Base-by-base conservation (phyloP, 2,888 invertebrate genomes). In the Cancer borealis region DNA sequence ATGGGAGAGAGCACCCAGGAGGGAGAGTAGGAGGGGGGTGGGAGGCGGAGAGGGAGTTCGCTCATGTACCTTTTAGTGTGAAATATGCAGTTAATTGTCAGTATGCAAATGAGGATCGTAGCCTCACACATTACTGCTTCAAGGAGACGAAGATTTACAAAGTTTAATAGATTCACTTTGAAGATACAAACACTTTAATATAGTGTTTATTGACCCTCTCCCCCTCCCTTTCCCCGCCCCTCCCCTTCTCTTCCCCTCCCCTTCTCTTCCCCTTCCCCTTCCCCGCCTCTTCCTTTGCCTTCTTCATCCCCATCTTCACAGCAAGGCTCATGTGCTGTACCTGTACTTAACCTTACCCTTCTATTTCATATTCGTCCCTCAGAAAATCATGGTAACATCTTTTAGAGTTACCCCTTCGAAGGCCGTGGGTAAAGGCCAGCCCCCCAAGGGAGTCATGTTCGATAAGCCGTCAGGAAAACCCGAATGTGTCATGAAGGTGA, bases 1-100 rank as follows among this genome's bases (percentile, higher is more conserved):
- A 10, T 21, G 66, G n/a, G 45, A 39, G 91, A 91, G 30, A 26
- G 14, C 10, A 4, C 0, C 10, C n/a, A 10, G 91, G 54, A 60
- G 12, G 90, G 8, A 8, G 49, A 26, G n/a, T n/a, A 30, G n/a
- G 49, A 26, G 49, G 54, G 17, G 54, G 5, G 5, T 3, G 90
- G 14, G 54, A 26, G 54, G 90, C 2, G n/a, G 90, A 54, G 90
- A 30, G 54, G 90, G 73, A 73, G 73, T n/a, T 73, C 73, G 73
- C n/a, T 54, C 73, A 73, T 73, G 73, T 73, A 73, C 73, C 73
- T 73, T 73, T 73, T 73, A 73, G 73, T 73, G 73, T 73, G 73
- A 73, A 73, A 73, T 73, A 73, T 73, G 73, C 73, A 73, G 73
- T 73, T 73, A 73, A 73, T 73, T 73, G 73, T 73, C 73, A 73